Evolutionary conservation across 1,140 invertebrate genomes (phyloP).

Genomic region (Papilio machaon): DNA sequence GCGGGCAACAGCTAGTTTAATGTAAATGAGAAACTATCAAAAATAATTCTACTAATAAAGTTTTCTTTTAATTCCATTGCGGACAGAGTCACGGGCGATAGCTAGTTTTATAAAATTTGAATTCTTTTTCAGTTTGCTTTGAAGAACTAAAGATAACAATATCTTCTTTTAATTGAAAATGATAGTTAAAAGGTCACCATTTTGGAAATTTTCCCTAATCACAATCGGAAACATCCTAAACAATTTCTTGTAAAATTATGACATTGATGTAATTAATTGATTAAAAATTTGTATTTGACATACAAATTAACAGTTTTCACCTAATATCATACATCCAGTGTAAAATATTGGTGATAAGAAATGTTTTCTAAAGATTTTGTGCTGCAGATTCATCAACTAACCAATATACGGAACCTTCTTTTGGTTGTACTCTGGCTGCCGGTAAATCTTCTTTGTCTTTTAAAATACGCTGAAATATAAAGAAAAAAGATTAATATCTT

Average conservation of each 20-base stretch:
- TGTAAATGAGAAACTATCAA: too few species aligned
- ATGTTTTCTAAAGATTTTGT: slow-evolving; percentile 55
- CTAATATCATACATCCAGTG: neutral
- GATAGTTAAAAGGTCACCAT: neutral
- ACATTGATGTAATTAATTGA: neutral
- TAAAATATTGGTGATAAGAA: neutral
- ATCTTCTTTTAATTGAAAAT: too few species aligned
- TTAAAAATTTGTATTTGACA: neutral
- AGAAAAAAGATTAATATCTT: slow-evolving; percentile 26
- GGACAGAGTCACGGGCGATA: too few species aligned
- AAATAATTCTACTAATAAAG: too few species aligned
- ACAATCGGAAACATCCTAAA: neutral
- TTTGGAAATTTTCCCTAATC: neutral
- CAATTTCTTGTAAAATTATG: neutral
- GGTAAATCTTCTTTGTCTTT: slow-evolving; percentile 89
- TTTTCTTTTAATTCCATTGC: too few species aligned
- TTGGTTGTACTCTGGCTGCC: slow-evolving; percentile 87
- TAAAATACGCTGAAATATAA: slow-evolving; percentile 86
- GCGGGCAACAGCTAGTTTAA: too few species aligned
- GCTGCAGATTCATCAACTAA: slow-evolving; percentile 90
- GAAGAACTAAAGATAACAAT: too few species aligned
- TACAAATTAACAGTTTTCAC: neutral
- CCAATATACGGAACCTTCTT: slow-evolving; percentile 88
- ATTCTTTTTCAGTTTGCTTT: too few species aligned
- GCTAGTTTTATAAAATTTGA: too few species aligned